These are phyloP conservation scores for Acrocephalus scirpaceus DNA, from an alignment of 2,797 vertebrate genomes.

Conservation along the genomic window DNA sequence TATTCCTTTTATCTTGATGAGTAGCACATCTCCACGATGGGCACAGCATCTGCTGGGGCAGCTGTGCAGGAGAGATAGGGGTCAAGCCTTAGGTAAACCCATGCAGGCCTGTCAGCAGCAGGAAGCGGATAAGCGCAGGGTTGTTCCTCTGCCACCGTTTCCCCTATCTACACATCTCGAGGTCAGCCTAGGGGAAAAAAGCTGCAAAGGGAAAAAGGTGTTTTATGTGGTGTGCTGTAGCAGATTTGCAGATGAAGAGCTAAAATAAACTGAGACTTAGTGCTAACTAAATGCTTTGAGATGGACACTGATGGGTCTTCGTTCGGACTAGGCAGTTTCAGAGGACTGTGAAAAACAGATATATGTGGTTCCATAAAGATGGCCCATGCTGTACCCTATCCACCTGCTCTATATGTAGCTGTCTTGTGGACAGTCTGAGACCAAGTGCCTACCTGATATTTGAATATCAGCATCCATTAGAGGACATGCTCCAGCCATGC, in stretches of 20 bases:
- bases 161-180: constrained; percentile 5
- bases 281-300: background rate
- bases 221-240: background rate
- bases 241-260: background rate
- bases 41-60: constrained; percentile 43
- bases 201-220: background rate
- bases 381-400: background rate
- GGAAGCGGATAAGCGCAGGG: background rate
- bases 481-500: background rate
- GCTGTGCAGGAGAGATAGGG: constrained; percentile 46
- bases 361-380: background rate
- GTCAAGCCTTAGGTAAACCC: constrained; percentile 45
- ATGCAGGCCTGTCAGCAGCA: constrained; percentile 29
- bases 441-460: background rate
- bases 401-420: background rate
- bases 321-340: background rate
- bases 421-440: background rate
- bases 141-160: background rate
- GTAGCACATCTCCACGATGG: constrained; percentile 32
- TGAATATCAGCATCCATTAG: background rate
- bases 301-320: background rate
- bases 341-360: background rate
- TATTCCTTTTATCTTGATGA: constrained; percentile 65
- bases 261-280: background rate
- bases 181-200: background rate